phyloP scores from a whole-genome alignment of 2,113 vertebrate genomes.

The Lagopus muta region DNA sequence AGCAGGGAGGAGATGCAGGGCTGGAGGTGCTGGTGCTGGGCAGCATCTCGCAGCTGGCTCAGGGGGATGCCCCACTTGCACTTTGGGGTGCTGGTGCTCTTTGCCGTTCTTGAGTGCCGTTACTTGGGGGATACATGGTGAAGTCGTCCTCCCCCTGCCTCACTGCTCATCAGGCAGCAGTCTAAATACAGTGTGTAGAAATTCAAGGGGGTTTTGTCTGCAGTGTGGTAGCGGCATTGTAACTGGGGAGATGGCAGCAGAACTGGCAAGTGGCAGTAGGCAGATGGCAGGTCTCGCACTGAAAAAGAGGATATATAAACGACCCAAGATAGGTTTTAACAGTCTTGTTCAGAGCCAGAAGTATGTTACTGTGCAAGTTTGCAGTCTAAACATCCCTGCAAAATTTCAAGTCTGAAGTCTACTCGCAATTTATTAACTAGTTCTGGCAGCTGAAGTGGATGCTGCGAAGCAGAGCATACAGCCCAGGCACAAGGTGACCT shows the following conservation, averaged over 20 bases:
- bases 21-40: not conserved
- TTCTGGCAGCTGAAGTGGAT: not conserved
- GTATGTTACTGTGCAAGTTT: slow-evolving; percentile 35
- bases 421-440: slow-evolving; percentile 33
- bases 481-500: not conserved
- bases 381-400: slow-evolving; percentile 44
- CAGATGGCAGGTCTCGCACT: slow-evolving; percentile 62
- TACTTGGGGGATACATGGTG: not conserved
- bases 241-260: not conserved
- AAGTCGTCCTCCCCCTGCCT: not conserved
- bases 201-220: not conserved
- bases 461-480: not conserved
- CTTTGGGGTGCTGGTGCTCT: not conserved
- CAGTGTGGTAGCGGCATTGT: fast-evolving
- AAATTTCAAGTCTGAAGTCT: slow-evolving; percentile 16
- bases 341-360: slow-evolving; percentile 42
- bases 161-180: not conserved
- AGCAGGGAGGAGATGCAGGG: not conserved
- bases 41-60: not conserved
- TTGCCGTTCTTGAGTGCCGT: fast-evolving
- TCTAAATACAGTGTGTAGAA: not conserved
- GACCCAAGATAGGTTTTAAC: slow-evolving; percentile 55
- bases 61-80: not conserved
- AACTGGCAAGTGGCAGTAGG: not conserved
- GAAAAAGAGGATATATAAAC: slow-evolving; percentile 25